Base-by-base conservation (phyloP, 1,140 invertebrate genomes). In the Listronotus oregonensis region DNA sequence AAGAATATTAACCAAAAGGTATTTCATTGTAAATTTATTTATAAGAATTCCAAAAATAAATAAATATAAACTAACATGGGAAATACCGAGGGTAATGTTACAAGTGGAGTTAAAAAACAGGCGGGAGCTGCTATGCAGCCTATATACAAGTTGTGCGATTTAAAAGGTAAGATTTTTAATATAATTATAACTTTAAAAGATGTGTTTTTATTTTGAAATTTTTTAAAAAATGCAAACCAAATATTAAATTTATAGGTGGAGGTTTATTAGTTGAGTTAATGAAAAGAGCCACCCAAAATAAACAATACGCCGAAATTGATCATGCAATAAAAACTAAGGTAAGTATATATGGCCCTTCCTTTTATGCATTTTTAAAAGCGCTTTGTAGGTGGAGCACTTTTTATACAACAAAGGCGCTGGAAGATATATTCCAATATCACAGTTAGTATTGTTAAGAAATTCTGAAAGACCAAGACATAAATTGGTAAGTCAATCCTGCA, bases 391-490 rank as follows among this genome's bases (percentile, higher is more conserved):
- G 1, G 90, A 92, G 71, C 93, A 92, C 0, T 97, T 94, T 82
- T 79, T 98, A 8, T 98, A 98, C 79, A 96, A 98, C 75, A 91
- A 90, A 77, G 96, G 96, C 1, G 85, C 89, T 73, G 96, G 96
- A 0, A 89, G 90, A 56, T 90, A 92, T 79, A 89, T 98, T 72
- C 93, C 93, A 0, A 90, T 97, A 69, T 88, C 90, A 0, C 89
- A 95, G 75, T 77, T 98, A 2, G 93, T 98, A 8, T 81, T 96
- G 10, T 79, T 93, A 15, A 82, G 96, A 68, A 97, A 97, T 77
- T 92, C 91, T 73, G 93, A 95, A 71, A 80, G 94, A 27, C 83
- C 89, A 0, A 85, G 89, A 43, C 88, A 92, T 70, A 93, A 91
- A 82, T 82, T 88, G 87, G 88, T 91, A 78, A 75, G 70, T 67